Evolutionary conservation across 1,140 invertebrate species (phyloP), one percentile per base, ranked within the genome.

Genomic region (Drosophila subpulchrella): DNA sequence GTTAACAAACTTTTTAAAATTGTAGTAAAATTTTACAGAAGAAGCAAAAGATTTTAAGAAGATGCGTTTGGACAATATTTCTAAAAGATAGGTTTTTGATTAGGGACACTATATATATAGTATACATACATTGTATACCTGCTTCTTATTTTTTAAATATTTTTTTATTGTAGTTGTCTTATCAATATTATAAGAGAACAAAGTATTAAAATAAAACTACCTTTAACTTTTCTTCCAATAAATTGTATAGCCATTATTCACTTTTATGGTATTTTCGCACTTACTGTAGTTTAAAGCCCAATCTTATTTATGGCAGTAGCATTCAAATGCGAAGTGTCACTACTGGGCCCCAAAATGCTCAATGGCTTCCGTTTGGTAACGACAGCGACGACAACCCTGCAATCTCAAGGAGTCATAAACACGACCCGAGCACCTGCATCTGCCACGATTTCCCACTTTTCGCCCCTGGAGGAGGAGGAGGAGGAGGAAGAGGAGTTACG

Each of bases 381-480:
- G 77, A 63, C 81, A 68, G 57, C 75, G 48, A 20, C 53, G 34
- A 79, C 71, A 74, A 50, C 46, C 74, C 50, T 53, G 70, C 60
- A 86, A 75, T 72, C 82, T 78, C 75, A 82, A 86, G 79, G 44
- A 83, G 75, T 88, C 79, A 88, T 83, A 88, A 89, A 86, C 82
- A 86, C 84, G 63, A 66, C 48, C 73, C 74, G 24, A 48, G 71
- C 82, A 85, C 74, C 78, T 85, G 81, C 82, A 80, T 46, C 63
- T 56, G 63, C 48, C 48, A 70, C 66, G 11, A 38, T 36, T 46
- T 32, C 13, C 63, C 41, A 20, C 55, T 56, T 47, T 15, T 6
- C 12, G 13, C 24, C 44, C 27, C 34, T 34, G 17, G 39, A 41
- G 6, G 12, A 42, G 46, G 32, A 7, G 6, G n/a, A n/a, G n/a